Percentiles rank a stretch among this genome's conserved stretches.
phyloP scores from a whole-genome alignment of 2,113 vertebrate species.

The Mastomys natalensis region DNA sequence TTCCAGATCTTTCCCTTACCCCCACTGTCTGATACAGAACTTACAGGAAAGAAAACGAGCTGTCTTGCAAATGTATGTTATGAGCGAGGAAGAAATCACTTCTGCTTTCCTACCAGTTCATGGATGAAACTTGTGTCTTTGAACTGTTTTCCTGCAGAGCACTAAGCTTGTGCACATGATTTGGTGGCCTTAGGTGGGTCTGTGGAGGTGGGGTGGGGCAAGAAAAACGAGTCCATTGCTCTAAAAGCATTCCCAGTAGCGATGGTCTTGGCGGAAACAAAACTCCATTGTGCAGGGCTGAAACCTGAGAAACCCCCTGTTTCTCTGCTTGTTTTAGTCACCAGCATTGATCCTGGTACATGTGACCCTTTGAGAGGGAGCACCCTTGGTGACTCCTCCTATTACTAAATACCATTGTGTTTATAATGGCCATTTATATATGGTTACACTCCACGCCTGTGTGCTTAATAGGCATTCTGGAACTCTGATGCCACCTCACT shows the following conservation, averaged over 20 bases:
- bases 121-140: background rate
- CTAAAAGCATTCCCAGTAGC: constrained; percentile 71
- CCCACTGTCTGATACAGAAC: constrained; percentile 1
- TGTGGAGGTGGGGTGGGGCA: background rate
- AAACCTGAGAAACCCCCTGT: constrained; percentile 81
- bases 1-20: constrained; percentile 45
- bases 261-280: constrained; percentile 70
- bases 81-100: constrained; percentile 32
- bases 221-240: constrained; percentile 46
- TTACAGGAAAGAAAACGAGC: constrained; percentile 30
- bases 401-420: constrained; percentile 72
- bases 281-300: constrained; percentile 62
- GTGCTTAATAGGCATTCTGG: constrained; percentile 54
- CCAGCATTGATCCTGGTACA: constrained; percentile 69
- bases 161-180: background rate
- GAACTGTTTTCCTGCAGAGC: background rate
- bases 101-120: background rate
- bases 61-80: background rate
- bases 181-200: background rate
- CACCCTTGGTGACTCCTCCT: constrained; percentile 55
- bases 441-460: constrained; percentile 38
- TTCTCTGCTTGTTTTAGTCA: constrained; percentile 54
- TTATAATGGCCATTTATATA: constrained; percentile 63
- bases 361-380: constrained; percentile 79
- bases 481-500: constrained; percentile 54